Percentiles rank a stretch among this genome's conserved stretches.
phyloP scores from a whole-genome alignment of 2,113 vertebrate species.

The Perca fluviatilis region DNA sequence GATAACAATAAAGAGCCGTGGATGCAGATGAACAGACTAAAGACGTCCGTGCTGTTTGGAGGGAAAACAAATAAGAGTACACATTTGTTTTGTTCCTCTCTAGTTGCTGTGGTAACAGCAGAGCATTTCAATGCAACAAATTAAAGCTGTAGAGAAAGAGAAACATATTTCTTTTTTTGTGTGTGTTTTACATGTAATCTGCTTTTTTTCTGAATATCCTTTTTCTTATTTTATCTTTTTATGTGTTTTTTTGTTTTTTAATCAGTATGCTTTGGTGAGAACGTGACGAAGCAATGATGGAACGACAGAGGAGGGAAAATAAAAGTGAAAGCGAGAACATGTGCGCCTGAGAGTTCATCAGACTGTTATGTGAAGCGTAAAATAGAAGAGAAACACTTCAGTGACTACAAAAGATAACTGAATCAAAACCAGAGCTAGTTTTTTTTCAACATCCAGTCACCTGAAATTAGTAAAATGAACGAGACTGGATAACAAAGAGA shows the following conservation, averaged over 20 bases:
- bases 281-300: background rate
- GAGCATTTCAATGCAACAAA: conserved; percentile 56
- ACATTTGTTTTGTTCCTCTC: conserved; percentile 1
- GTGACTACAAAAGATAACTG: background rate
- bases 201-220: background rate
- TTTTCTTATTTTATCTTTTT: background rate
- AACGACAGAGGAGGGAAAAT: background rate
- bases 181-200: background rate
- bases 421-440: background rate
- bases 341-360: background rate
- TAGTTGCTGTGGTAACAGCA: conserved; percentile 68
- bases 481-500: background rate
- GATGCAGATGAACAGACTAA: conserved; percentile 12
- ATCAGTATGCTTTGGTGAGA: background rate
- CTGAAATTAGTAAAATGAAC: conserved; percentile 4
- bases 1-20: background rate
- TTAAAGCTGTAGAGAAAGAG: conserved; percentile 6
- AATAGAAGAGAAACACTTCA: conserved; percentile 19
- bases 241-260: no score
- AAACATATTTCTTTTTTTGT: background rate
- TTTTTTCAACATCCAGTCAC: background rate
- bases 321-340: background rate
- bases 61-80: conserved; percentile 20
- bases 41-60: conserved; percentile 12
- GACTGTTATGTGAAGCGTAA: background rate